phyloP scores from a whole-genome alignment of 1,140 invertebrate genomes.

The Zaprionus vittiger region DNA sequence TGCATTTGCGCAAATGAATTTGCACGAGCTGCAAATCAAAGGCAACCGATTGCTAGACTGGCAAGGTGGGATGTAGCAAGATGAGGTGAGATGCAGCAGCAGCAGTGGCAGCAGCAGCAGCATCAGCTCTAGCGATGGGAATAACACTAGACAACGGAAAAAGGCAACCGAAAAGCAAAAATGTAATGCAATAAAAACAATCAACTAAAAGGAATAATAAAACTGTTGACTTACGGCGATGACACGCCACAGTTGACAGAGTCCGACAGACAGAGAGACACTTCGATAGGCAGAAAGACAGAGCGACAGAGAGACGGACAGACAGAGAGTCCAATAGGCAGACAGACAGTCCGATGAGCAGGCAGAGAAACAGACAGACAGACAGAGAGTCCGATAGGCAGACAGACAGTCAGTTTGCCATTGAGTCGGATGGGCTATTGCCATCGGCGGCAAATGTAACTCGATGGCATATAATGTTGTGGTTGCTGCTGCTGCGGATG shows the following conservation, averaged over 20 bases:
- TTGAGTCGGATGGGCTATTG: slow-evolving; percentile 6
- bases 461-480: slow-evolving; percentile 40
- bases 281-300: background rate
- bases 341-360: background rate
- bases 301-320: too few relatives aligned
- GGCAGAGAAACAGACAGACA: background rate
- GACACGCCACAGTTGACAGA: slow-evolving; percentile 64
- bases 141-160: slow-evolving; percentile 40
- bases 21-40: slow-evolving; percentile 69
- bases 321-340: background rate
- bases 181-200: slow-evolving; percentile 59
- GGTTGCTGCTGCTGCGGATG: background rate
- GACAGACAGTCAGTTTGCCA: background rate
- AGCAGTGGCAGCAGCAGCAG: background rate
- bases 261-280: background rate
- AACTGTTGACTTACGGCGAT: slow-evolving; percentile 71
- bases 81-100: background rate
- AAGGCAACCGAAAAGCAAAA: slow-evolving; percentile 3
- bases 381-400: background rate
- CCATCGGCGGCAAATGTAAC: slow-evolving; percentile 12
- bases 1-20: slow-evolving; percentile 54
- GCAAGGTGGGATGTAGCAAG: background rate
- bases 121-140: slow-evolving; percentile 44
- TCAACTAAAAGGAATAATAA: slow-evolving; percentile 58
- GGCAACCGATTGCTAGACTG: slow-evolving; percentile 58